Evolutionary conservation across 2,113 vertebrate genomes (phyloP), one percentile per base, ranked within the genome.

Genomic region (Oxyruncus cristatus): DNA sequence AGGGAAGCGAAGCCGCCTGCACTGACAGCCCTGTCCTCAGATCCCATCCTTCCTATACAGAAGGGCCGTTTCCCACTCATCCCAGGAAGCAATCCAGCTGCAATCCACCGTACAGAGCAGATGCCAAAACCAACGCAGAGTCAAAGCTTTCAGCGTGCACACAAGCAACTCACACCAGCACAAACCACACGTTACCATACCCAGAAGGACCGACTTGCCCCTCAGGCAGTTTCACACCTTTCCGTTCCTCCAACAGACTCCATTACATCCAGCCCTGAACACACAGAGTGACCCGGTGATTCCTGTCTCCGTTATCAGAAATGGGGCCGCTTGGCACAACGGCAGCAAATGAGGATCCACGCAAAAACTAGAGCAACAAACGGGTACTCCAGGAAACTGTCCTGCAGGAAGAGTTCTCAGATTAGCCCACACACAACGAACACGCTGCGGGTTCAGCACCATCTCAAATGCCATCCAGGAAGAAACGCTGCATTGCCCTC

Each of bases 381-480:
- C 42, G 28, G 53, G 67, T 50, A 49, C 47, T 74, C 85, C 88
- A 52, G 72, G 56, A 61, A 93, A 88, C 30, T 28, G 20, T 20
- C 76, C 92, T 92, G 92, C 91, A 90, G 88, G 90, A 55, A 96
- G 88, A 94, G 78, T 59, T 83, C 2, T 55, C 52, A 73, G 32
- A 76, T 94, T 67, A 93, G 78, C 82, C 3, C 2, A 27, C 5
- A 39, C 4, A 49, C 21, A 59, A 14, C 37, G 24, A 59, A 14
- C 46, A 27, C 2, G 0, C n/a, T 11, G 11, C 0, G 32, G 32
- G 63, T 24, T 88, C 76, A 52, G 86, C 10, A 65, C 62, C 35
- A 22, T 0, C 14, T 11, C 18, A 44, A 92, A 52, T 0, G 1
- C 89, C 84, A 85, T 27, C 86, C 63, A 30, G 42, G 78, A 90